A percentile compares a stretch with the other conserved stretches of the same genome.
Evolutionary conservation across 2,888 invertebrate species (phyloP).

Genomic region (Blastobasis lacticolella): DNA sequence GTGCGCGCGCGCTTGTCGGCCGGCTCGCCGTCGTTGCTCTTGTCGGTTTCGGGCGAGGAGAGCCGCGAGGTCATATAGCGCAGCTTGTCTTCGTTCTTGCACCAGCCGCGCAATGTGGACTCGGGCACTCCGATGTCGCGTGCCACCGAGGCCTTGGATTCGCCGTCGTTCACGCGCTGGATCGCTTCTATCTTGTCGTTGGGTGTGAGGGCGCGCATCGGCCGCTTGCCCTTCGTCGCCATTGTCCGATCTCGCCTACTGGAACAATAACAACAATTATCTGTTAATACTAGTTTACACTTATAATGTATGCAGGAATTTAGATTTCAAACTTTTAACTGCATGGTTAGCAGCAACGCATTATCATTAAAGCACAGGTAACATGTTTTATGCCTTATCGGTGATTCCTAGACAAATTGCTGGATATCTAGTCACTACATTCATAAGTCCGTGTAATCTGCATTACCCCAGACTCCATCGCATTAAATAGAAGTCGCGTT

Average conservation of each 20-base stretch:
- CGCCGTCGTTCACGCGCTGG: constrained; percentile 87
- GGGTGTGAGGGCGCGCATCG: constrained; percentile 84
- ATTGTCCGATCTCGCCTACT: constrained; percentile 63
- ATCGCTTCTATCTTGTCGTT: constrained; percentile 88
- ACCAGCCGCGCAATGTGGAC: constrained; percentile 90
- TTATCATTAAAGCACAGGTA: no score
- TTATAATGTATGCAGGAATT: no score
- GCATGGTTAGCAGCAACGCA: no score
- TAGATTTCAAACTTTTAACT: no score
- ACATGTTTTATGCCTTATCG: no score
- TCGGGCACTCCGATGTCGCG: constrained; percentile 90
- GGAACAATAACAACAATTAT: constrained; percentile 30
- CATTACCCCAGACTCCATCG: no score
- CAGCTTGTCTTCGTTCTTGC: constrained; percentile 87
- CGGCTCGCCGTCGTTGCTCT: constrained; percentile 68
- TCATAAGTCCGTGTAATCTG: no score
- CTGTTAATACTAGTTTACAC: no score
- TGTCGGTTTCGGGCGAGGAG: constrained; percentile 81
- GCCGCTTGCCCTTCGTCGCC: constrained; percentile 84
- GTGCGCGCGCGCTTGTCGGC: constrained; percentile 60
- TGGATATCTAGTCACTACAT: no score
- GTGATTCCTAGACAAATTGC: no score
- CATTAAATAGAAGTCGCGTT: no score
- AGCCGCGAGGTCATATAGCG: constrained; percentile 80
- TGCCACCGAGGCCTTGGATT: constrained; percentile 89